Percentiles rank a stretch among this genome's conserved stretches.
phyloP scores from a whole-genome alignment of 2,888 invertebrate genomes.

The Conus canariensis region DNA sequence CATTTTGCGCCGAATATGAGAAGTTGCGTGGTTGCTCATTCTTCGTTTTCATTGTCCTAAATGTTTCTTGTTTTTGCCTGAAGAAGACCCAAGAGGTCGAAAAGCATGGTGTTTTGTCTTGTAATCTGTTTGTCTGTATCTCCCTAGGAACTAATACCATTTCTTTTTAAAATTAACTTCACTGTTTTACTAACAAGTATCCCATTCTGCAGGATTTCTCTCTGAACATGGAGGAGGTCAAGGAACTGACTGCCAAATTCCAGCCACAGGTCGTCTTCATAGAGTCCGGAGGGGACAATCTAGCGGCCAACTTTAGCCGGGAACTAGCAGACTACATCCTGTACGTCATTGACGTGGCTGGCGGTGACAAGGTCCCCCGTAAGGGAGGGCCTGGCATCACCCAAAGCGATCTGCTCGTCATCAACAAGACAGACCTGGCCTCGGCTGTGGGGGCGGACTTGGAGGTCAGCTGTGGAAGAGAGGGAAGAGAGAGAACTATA shows the following conservation, averaged over 20 bases:
- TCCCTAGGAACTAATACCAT: no score
- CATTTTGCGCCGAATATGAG: no score
- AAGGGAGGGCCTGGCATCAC: constrained; percentile 77
- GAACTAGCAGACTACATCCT: constrained; percentile 77
- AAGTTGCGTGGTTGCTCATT: no score
- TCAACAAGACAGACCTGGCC: constrained; percentile 76
- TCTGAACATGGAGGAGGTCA: constrained; percentile 74
- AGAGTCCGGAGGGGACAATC: constrained; percentile 77
- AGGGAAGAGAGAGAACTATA: no score
- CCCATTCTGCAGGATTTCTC: constrained; percentile 70
- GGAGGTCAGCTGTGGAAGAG: constrained; percentile 55
- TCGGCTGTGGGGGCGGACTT: constrained; percentile 75
- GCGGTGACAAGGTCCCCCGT: constrained; percentile 75
- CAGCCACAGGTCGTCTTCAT: constrained; percentile 73
- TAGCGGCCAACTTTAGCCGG: constrained; percentile 76
- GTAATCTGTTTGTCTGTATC: no score
- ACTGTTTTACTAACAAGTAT: no score
- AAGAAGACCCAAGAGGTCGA: no score
- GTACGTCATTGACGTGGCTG: constrained; percentile 77
- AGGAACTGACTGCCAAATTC: constrained; percentile 71
- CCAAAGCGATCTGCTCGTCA: constrained; percentile 75
- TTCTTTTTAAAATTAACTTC: no score
- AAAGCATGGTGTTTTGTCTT: no score
- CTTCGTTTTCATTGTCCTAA: no score
- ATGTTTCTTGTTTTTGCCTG: no score